Conservation (phyloP, 2,888 invertebrate species). For the Plutella xylostella region DNA sequence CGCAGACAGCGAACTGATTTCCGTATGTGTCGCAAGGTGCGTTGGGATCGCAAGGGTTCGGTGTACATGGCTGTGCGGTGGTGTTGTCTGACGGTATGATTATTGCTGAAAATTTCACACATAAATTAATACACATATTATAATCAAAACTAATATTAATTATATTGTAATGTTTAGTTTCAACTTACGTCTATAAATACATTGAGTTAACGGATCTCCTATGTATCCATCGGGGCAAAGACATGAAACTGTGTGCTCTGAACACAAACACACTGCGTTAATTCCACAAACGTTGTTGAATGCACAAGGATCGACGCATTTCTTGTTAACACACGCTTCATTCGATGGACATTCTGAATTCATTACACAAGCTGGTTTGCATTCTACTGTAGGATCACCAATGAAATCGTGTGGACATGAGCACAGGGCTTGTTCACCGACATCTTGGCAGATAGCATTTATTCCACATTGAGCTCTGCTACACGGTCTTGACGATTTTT, state of each 20-base stretch:
- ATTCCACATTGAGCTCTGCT: conserved; percentile 80
- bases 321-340: conserved; percentile 80
- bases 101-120: conserved; percentile 43
- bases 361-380: conserved; percentile 82
- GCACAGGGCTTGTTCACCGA: conserved; percentile 78
- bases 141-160: background rate
- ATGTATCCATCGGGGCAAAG: conserved; percentile 80
- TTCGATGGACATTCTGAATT: conserved; percentile 83
- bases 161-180: background rate
- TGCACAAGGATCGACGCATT: conserved; percentile 80
- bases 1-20: conserved; percentile 82
- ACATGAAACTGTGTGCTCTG: conserved; percentile 87
- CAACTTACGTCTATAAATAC: conserved; percentile 67
- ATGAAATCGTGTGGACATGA: conserved; percentile 80
- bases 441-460: conserved; percentile 82
- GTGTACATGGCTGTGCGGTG: conserved; percentile 77
- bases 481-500: conserved; percentile 74
- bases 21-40: conserved; percentile 78
- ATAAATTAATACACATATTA: background rate
- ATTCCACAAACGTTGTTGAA: conserved; percentile 80
- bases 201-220: conserved; percentile 85
- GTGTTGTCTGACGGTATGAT: conserved; percentile 69
- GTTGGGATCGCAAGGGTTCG: conserved; percentile 80
- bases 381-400: conserved; percentile 84
- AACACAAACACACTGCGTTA: conserved; percentile 82